Evolutionary conservation across 2,888 invertebrate species (phyloP).

Genomic region (Cataglyphis altisquamis): DNA sequence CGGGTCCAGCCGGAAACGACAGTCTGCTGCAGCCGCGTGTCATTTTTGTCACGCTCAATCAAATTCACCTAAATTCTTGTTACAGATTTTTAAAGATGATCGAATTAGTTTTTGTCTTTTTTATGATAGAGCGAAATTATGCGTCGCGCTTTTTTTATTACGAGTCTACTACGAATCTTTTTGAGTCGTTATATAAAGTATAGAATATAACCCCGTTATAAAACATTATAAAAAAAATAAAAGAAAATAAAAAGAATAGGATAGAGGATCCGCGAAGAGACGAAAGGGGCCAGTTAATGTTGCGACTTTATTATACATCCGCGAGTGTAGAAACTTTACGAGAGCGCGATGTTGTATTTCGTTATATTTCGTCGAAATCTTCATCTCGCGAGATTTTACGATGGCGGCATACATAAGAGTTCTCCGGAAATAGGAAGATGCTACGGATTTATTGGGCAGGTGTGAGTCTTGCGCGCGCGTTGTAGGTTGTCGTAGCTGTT

Average conservation of each 20-base stretch:
- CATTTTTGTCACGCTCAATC: slow-evolving; percentile 28
- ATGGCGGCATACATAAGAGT: not conserved
- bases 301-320: not conserved
- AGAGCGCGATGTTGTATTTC: not conserved
- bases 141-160: not conserved
- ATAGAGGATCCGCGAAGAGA: not conserved
- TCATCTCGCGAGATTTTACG: not conserved
- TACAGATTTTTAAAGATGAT: slow-evolving; percentile 2
- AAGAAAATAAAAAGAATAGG: not conserved
- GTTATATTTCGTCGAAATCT: not conserved
- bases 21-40: not conserved
- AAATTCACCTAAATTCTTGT: not conserved
- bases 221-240: not conserved
- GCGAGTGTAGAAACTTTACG: not conserved
- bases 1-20: not conserved
- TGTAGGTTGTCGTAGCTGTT: slow-evolving; percentile 31
- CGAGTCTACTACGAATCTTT: not conserved
- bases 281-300: not conserved
- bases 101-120: not conserved
- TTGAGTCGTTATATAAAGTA: not conserved
- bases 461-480: slow-evolving; percentile 22
- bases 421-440: slow-evolving; percentile 6
- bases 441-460: not conserved
- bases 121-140: not conserved
- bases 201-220: not conserved